phyloP scores from a whole-genome alignment of 2,113 vertebrate genomes.

The Ptychochromis oligacanthus region DNA sequence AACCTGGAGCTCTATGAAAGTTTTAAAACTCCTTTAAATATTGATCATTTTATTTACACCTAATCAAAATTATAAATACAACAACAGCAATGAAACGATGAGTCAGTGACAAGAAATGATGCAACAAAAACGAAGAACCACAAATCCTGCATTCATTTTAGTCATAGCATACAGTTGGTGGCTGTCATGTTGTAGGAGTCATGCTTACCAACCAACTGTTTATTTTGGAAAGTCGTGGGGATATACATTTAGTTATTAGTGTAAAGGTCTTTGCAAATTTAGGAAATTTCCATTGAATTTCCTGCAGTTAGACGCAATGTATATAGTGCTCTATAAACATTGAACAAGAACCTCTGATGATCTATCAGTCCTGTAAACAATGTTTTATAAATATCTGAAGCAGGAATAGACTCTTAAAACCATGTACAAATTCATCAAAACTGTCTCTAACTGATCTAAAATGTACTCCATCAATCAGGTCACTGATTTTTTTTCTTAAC shows the following conservation, averaged over 20 bases:
- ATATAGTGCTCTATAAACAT: too few species aligned
- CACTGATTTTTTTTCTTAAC: too few species aligned
- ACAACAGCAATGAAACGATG: neutral
- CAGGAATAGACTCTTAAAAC: too few species aligned
- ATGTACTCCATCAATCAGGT: too few species aligned
- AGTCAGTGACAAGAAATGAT: neutral
- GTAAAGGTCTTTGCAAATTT: neutral
- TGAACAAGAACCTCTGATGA: too few species aligned
- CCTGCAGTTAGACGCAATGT: accelerated
- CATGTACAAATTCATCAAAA: too few species aligned
- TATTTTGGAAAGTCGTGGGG: neutral
- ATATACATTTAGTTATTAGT: neutral
- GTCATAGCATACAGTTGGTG: neutral
- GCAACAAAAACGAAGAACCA: neutral
- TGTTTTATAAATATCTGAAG: too few species aligned
- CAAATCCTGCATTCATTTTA: accelerated
- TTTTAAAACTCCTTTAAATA: neutral
- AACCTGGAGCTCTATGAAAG: accelerated
- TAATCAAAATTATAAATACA: neutral
- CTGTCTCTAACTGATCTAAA: too few species aligned
- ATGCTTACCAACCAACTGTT: accelerated
- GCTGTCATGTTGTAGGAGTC: neutral
- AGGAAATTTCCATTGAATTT: accelerated
- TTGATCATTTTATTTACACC: too few species aligned
- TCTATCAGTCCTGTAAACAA: too few species aligned